Evolutionary conservation across 92 coral and sea anemone genomes (phyloP).

Genomic region (Montipora capitata): DNA sequence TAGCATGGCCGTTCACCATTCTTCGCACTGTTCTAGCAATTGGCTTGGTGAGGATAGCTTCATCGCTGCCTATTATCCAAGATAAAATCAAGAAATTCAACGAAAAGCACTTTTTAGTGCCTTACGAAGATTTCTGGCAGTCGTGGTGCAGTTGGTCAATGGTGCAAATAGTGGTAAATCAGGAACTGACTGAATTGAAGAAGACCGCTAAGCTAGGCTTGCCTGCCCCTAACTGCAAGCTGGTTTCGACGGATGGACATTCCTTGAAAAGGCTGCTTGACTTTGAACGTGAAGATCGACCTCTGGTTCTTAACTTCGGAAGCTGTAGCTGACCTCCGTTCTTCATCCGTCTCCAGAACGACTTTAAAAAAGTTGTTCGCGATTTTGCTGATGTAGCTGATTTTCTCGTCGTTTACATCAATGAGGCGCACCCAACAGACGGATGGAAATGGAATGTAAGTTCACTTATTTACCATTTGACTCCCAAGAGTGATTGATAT

Average conservation of each 20-base stretch:
- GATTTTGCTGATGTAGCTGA: slow-evolving; percentile 87
- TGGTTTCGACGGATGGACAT: slow-evolving; percentile 60
- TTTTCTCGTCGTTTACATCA: slow-evolving; percentile 87
- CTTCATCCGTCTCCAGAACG: slow-evolving; percentile 76
- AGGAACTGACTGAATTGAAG: slow-evolving; percentile 29
- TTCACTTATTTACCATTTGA: not conserved
- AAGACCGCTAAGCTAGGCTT: slow-evolving; percentile 65
- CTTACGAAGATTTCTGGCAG: slow-evolving; percentile 68
- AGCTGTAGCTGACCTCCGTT: slow-evolving; percentile 94
- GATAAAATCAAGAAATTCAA: slow-evolving; percentile 33
- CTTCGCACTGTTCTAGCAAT: slow-evolving; percentile 19
- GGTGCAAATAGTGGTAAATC: slow-evolving; percentile 20
- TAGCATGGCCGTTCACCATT: slow-evolving; percentile 12
- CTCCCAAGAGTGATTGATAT: too few species aligned
- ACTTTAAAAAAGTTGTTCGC: slow-evolving; percentile 75
- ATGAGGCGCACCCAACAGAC: slow-evolving; percentile 94
- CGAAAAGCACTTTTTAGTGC: slow-evolving; percentile 54
- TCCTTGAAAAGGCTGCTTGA: slow-evolving; percentile 52
- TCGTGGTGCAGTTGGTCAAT: slow-evolving; percentile 73
- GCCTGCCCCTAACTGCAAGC: slow-evolving; percentile 63
- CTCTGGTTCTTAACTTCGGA: slow-evolving; percentile 90
- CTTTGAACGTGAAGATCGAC: slow-evolving; percentile 63
- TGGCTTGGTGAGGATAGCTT: slow-evolving; percentile 44
- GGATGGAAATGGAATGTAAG: slow-evolving; percentile 79
- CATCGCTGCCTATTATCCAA: slow-evolving; percentile 44